Evolutionary conservation across 2,797 vertebrate species (phyloP).

Genomic region (Lacerta agilis): DNA sequence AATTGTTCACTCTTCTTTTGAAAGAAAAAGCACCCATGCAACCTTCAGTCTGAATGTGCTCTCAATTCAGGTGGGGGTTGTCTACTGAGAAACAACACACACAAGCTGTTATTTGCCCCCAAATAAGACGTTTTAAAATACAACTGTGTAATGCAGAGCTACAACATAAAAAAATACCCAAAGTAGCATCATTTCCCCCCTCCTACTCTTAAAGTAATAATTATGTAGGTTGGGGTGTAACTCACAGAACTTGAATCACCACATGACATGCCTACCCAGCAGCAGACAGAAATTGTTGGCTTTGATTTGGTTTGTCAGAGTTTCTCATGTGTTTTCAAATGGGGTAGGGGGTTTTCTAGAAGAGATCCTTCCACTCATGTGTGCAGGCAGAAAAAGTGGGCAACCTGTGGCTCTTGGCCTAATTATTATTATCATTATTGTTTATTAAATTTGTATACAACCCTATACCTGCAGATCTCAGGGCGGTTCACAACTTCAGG

Average conservation of each 20-base stretch:
- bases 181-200: not conserved
- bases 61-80: not conserved
- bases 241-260: conserved; percentile 18
- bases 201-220: conserved; percentile 1
- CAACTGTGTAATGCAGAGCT: not conserved
- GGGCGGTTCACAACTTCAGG: no score
- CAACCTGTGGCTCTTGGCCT: not conserved
- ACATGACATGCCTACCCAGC: not conserved
- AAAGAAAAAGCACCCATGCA: not conserved
- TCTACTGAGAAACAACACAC: no score
- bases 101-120: not conserved
- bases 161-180: not conserved
- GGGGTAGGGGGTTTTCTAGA: not conserved
- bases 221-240: conserved; percentile 16
- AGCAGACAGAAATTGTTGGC: not conserved
- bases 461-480: no score
- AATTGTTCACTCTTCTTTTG: not conserved
- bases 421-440: no score
- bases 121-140: not conserved
- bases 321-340: not conserved
- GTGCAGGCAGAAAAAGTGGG: not conserved
- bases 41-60: not conserved
- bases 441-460: no score
- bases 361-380: not conserved
- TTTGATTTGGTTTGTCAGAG: not conserved